Percentiles rank a stretch among this genome's conserved stretches.
These are phyloP conservation scores for Caranx melampygus DNA, from an alignment of 2,113 vertebrate species.

Conservation along the genomic window DNA sequence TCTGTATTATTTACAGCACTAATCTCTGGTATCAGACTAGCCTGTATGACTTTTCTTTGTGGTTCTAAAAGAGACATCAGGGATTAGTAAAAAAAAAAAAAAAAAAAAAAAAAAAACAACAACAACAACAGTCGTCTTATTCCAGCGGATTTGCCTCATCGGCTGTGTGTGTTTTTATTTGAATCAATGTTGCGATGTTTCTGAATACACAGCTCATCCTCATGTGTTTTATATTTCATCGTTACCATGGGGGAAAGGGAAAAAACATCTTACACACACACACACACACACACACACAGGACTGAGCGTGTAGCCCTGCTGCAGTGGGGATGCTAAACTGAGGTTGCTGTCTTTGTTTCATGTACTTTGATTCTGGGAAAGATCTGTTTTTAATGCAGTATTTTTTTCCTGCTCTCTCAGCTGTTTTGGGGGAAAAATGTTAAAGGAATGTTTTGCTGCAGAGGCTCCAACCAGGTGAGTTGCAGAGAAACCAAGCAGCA, in stretches of 20 bases:
- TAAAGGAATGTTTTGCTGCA: slow-evolving; percentile 75
- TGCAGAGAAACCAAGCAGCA: slow-evolving; percentile 44
- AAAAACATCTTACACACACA: neutral
- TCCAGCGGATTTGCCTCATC: neutral
- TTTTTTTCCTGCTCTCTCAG: slow-evolving; percentile 75
- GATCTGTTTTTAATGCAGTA: slow-evolving; percentile 67
- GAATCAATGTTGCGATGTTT: slow-evolving; percentile 16
- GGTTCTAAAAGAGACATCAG: slow-evolving; percentile 8
- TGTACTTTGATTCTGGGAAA: slow-evolving; percentile 49
- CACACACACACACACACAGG: neutral
- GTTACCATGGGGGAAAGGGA: neutral
- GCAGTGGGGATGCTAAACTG: slow-evolving; percentile 31
- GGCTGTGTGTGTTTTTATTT: neutral
- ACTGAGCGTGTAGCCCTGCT: slow-evolving; percentile 13
- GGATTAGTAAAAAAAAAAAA: neutral
- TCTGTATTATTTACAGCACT: slow-evolving; percentile 13
- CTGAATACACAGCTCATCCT: slow-evolving; percentile 1
- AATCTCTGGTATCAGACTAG: neutral
- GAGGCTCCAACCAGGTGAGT: slow-evolving; percentile 65
- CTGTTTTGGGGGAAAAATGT: slow-evolving; percentile 64
- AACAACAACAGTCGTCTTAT: neutral
- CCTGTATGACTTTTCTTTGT: neutral
- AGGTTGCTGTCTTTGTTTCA: slow-evolving; percentile 45
- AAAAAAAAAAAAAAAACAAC: neutral
- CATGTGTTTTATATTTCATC: slow-evolving; percentile 21